phyloP scores from a whole-genome alignment of 2,888 invertebrate species.

The Yponomeuta malinellus region DNA sequence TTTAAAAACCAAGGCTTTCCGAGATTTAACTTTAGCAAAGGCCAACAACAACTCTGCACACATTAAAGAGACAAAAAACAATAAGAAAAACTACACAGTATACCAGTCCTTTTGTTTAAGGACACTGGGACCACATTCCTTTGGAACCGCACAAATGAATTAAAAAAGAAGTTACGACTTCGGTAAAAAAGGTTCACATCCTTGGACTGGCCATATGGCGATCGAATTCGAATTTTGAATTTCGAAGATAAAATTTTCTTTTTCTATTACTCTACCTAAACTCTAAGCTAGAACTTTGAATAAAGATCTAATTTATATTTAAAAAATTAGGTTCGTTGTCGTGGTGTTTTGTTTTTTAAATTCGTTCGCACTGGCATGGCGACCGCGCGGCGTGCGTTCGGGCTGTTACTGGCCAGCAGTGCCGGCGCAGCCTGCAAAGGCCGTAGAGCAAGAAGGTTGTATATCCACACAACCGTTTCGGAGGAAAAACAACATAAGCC shows the following conservation, averaged over 20 bases:
- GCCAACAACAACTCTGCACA: constrained; percentile 41
- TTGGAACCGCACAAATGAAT: constrained; percentile 32
- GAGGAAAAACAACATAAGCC: background rate
- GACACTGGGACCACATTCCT: constrained; percentile 59
- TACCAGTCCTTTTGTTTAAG: constrained; percentile 54
- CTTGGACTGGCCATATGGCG: constrained; percentile 45
- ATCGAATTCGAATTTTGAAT: constrained; percentile 25
- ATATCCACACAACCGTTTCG: constrained; percentile 23
- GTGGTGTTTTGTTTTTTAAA: constrained; percentile 38
- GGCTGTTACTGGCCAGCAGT: constrained; percentile 32
- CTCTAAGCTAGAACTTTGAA: background rate
- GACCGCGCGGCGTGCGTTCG: constrained; percentile 53
- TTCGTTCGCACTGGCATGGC: constrained; percentile 61
- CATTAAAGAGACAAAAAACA: constrained; percentile 36
- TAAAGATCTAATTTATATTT: background rate
- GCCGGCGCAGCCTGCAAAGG: constrained; percentile 7
- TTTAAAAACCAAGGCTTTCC: constrained; percentile 30
- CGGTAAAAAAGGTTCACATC: constrained; percentile 47
- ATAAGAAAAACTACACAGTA: constrained; percentile 39
- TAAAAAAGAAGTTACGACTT: constrained; percentile 21
- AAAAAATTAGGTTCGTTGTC: constrained; percentile 43
- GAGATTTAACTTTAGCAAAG: constrained; percentile 14
- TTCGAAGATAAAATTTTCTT: constrained; percentile 23
- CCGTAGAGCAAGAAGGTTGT: constrained; percentile 36
- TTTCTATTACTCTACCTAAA: background rate